Evolutionary conservation across 2,888 invertebrate species (phyloP).

Genomic region (Patella ulyssiponensis): DNA sequence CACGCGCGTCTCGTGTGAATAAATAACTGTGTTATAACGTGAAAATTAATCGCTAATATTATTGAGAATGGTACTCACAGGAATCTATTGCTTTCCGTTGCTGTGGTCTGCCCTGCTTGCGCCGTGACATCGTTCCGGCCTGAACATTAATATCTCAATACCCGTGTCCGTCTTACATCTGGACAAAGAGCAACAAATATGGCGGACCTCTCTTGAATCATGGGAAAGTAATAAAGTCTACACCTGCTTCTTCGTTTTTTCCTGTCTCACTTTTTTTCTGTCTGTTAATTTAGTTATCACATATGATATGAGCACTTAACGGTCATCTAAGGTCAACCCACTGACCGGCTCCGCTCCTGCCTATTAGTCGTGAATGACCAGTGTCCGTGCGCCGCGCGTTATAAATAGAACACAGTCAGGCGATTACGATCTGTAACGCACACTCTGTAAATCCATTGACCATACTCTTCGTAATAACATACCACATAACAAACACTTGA

Average conservation of each 20-base stretch:
- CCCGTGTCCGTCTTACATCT: constrained; percentile 46
- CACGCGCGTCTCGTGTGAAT: too few relatives aligned
- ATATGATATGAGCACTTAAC: constrained; percentile 28
- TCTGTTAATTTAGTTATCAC: constrained; percentile 35
- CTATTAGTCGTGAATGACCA: constrained; percentile 19
- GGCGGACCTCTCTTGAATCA: constrained; percentile 45
- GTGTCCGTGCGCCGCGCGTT: constrained; percentile 20
- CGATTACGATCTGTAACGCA: neutral
- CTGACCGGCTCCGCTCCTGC: constrained; percentile 11
- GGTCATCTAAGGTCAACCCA: constrained; percentile 31
- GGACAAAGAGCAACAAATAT: constrained; percentile 61
- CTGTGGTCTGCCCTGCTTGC: constrained; percentile 73
- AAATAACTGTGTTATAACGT: too few relatives aligned
- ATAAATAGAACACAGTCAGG: constrained; percentile 11
- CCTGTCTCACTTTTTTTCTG: constrained; percentile 34
- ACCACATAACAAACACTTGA: too few relatives aligned
- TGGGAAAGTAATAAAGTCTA: constrained; percentile 38
- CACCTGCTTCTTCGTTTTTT: constrained; percentile 30
- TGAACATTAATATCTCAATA: constrained; percentile 41
- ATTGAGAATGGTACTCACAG: constrained; percentile 59
- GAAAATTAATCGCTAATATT: neutral
- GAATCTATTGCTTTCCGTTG: constrained; percentile 71
- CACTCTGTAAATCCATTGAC: neutral
- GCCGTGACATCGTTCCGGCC: constrained; percentile 51
- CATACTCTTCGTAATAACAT: too few relatives aligned